These are phyloP conservation scores for Halyomorpha halys DNA, from an alignment of 1,140 invertebrate species.

Conservation along the genomic window DNA sequence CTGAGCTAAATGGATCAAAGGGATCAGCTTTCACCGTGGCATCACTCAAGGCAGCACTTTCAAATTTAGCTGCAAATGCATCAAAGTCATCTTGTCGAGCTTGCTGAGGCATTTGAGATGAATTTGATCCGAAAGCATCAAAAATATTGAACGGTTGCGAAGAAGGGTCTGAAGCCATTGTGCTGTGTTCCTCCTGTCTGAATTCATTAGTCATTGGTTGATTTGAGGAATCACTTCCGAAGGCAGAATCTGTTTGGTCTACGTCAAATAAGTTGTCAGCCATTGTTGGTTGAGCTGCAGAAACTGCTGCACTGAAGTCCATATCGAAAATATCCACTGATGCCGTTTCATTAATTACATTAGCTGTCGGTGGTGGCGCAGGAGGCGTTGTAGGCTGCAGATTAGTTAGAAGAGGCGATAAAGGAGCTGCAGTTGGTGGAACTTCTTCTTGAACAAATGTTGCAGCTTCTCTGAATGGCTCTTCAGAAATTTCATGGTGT, in stretches of 20 bases:
- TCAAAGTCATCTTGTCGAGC: constrained; percentile 54
- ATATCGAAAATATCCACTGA: neutral
- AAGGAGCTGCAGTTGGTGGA: neutral
- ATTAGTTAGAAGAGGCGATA: neutral
- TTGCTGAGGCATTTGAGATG: constrained; percentile 1
- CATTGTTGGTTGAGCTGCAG: neutral
- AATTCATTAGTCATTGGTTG: neutral
- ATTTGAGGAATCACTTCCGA: neutral
- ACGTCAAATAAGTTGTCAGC: neutral
- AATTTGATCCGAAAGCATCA: constrained; percentile 11
- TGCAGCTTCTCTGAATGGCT: neutral
- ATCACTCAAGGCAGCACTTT: constrained; percentile 43
- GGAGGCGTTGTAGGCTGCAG: neutral
- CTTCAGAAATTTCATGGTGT: neutral
- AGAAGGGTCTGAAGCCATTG: neutral
- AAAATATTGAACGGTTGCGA: constrained; percentile 20
- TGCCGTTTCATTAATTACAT: neutral
- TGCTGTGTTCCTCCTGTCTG: neutral
- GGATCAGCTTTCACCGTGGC: constrained; percentile 36
- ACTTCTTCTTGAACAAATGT: too few species aligned
- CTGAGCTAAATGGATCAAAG: constrained; percentile 34
- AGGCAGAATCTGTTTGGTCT: neutral
- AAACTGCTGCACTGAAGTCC: neutral
- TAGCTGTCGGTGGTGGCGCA: neutral
- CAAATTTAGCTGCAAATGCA: constrained; percentile 78